These are phyloP conservation scores for Mesorhabditis spiculigera DNA, from an alignment of 2,888 invertebrate genomes.

Conservation along the genomic window DNA sequence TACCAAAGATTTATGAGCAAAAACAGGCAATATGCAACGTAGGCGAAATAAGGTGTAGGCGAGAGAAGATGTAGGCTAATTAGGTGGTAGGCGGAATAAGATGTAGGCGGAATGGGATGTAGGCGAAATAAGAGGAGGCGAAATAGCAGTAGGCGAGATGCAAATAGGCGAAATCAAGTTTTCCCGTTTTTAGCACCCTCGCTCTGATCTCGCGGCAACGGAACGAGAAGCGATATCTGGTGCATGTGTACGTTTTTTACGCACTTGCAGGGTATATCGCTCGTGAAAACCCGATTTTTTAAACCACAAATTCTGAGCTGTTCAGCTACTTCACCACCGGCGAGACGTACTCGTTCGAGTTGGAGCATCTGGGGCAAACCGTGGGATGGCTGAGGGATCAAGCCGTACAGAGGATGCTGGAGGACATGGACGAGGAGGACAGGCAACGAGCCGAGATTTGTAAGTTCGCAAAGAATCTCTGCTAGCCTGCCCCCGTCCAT, in stretches of 20 bases:
- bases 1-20: too few species aligned
- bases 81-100: too few species aligned
- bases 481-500: too few species aligned
- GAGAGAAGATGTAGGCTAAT: too few species aligned
- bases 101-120: too few species aligned
- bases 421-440: conserved; percentile 8
- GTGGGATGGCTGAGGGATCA: conserved; percentile 30
- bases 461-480: too few species aligned
- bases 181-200: conserved; percentile 9
- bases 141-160: too few species aligned
- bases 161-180: conserved; percentile 12
- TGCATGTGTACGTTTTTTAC: conserved; percentile 15
- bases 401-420: conserved; percentile 17
- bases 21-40: too few species aligned
- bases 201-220: conserved; percentile 10
- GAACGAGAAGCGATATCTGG: conserved; percentile 17
- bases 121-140: too few species aligned
- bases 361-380: conserved; percentile 27
- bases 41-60: too few species aligned
- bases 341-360: conserved; percentile 22
- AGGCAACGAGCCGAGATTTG: not conserved
- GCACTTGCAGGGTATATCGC: not conserved
- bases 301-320: not conserved
- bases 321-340: conserved; percentile 17
- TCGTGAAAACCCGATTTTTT: not conserved